phyloP scores from a whole-genome alignment of 1,140 invertebrate species.

The Dendrolimus punctatus region DNA sequence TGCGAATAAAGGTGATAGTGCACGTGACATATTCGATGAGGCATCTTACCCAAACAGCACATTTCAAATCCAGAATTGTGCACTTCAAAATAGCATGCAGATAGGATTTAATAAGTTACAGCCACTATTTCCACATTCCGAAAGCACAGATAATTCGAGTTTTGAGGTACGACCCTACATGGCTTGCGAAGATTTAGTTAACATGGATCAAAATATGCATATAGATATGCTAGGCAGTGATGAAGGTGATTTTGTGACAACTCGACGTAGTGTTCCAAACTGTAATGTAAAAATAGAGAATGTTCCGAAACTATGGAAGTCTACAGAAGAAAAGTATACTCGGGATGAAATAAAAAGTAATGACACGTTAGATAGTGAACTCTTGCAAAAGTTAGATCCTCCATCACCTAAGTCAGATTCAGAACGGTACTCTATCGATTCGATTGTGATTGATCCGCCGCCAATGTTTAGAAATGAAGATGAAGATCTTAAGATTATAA shows the following conservation, averaged over 20 bases:
- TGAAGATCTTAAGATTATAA: conserved; percentile 59
- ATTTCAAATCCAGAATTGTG: conserved; percentile 6
- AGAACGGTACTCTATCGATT: conserved; percentile 27
- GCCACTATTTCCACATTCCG: conserved; percentile 62
- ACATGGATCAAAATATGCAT: conserved; percentile 73
- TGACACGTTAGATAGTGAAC: conserved; percentile 23
- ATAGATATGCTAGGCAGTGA: conserved; percentile 47
- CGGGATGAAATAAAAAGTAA: conserved; percentile 28
- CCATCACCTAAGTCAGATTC: conserved; percentile 40
- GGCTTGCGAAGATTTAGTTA: conserved; percentile 78
- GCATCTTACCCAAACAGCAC: conserved; percentile 17
- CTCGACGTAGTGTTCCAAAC: conserved; percentile 54
- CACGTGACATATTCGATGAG: conserved; percentile 48
- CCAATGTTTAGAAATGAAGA: conserved; percentile 70
- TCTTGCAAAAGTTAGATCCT: conserved; percentile 54
- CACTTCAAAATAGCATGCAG: no score
- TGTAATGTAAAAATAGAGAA: conserved; percentile 35
- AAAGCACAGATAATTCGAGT: conserved; percentile 75
- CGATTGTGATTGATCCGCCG: conserved; percentile 71
- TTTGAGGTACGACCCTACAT: conserved; percentile 71
- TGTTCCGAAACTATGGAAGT: conserved; percentile 54
- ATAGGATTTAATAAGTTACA: conserved; percentile 17
- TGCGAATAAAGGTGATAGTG: conserved; percentile 50
- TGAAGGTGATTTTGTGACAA: conserved; percentile 48
- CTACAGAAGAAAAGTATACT: conserved; percentile 47